Conservation (phyloP, 1,140 invertebrate species). For the Oscheius sp. region DNA sequence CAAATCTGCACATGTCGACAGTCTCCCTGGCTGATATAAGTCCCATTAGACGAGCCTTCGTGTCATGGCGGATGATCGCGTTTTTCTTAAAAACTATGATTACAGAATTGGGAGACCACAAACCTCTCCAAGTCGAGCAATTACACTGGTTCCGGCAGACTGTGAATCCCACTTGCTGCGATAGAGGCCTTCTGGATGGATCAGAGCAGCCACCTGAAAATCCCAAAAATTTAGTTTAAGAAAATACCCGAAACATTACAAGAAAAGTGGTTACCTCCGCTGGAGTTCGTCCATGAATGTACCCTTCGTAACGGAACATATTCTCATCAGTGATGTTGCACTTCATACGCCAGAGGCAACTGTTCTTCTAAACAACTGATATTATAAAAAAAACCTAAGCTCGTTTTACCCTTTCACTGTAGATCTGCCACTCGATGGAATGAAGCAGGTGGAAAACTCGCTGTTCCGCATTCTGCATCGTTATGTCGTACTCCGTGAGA, state of each 20-base stretch:
- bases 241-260: background rate
- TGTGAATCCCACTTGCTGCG: conserved; percentile 27
- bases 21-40: conserved; percentile 20
- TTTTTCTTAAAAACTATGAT: conserved; percentile 8
- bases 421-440: conserved; percentile 24
- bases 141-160: conserved; percentile 20
- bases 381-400: background rate
- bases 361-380: conserved; percentile 11
- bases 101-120: background rate
- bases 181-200: conserved; percentile 24
- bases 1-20: conserved; percentile 18
- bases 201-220: conserved; percentile 5
- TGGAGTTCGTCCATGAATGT: conserved; percentile 1
- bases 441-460: conserved; percentile 25
- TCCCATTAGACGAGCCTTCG: conserved; percentile 22
- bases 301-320: conserved; percentile 27
- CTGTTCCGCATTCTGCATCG: conserved; percentile 25
- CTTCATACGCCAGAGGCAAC: conserved; percentile 21
- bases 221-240: background rate
- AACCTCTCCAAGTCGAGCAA: conserved; percentile 9
- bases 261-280: conserved; percentile 10
- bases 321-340: conserved; percentile 25
- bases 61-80: conserved; percentile 18
- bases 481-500: background rate
- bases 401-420: conserved; percentile 16